Evolutionary conservation across 2,113 vertebrate genomes (phyloP), one percentile per base, ranked within the genome.

Genomic region (Nothobranchius furzeri): DNA sequence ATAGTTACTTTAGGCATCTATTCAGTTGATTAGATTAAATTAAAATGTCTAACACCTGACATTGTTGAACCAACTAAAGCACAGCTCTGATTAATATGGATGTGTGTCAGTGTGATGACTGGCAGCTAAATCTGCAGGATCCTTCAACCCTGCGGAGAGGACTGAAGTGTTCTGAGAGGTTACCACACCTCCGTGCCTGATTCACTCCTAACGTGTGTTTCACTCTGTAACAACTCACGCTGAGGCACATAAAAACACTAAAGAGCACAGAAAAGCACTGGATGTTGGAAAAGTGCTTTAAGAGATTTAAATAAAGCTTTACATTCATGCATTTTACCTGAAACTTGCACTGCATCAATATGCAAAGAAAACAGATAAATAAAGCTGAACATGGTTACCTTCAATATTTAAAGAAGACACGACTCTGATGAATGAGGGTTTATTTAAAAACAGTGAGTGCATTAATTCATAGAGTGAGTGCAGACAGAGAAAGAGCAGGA

Each of bases 131-230:
- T 84, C 68, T 76, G 75, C 61, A 68, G 69, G 42, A 58, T 58
- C 61, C 52, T 70, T 68, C 65, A 83, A 25, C 47, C 59, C 40
- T 37, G 6, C 52, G 12, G 64, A 49, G 71, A 63, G 20, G 62
- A 51, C 51, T 57, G 9, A 61, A 73, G 55, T 49, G 52, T 63
- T 61, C n/a, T 69, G 40, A 66, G 49, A 71, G 73, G 47, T 70
- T 66, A 81, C 60, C 55, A 42, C 62, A 46, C 60, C 68, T 72
- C 78, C 86, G 84, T 90, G 84, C 68, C 77, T 75, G 64, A 64
- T 79, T 88, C 80, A 10, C 46, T 78, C 58, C 30, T 66, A 40
- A 58, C 45, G 47, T 76, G 75, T 78, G 56, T 60, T 65, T 67
- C 20, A 55, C 76, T 79, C 49, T 43, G 50, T 47, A 65, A 86